Evolutionary conservation across 1,140 invertebrate species (phyloP).

Genomic region (Euschistus heros): DNA sequence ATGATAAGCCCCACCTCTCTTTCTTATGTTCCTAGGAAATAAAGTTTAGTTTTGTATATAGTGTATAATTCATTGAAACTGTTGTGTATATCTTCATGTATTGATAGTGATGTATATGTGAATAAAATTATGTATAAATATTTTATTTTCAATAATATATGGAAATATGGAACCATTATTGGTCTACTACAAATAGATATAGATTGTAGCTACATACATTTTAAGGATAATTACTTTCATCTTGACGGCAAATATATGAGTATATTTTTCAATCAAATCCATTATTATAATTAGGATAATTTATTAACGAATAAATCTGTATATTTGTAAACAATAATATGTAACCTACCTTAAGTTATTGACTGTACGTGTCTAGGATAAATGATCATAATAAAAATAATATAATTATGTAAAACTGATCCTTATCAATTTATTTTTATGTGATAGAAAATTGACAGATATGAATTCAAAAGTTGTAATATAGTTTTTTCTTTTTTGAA

Average conservation of each 20-base stretch:
- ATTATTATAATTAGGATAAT: slow-evolving; percentile 2
- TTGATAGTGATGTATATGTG: background rate
- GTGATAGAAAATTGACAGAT: too few relatives aligned
- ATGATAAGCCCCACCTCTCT: background rate
- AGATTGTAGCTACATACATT: too few relatives aligned
- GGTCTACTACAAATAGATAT: too few relatives aligned
- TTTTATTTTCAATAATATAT: slow-evolving; percentile 14
- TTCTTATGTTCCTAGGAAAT: slow-evolving; percentile 16
- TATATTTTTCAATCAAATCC: slow-evolving; percentile 9
- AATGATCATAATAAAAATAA: too few relatives aligned
- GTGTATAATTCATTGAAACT: slow-evolving; percentile 3
- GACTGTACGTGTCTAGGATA: too few relatives aligned
- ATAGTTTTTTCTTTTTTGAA: too few relatives aligned
- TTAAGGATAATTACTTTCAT: too few relatives aligned
- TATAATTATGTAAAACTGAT: too few relatives aligned
- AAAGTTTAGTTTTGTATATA: slow-evolving; percentile 3
- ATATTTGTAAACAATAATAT: too few relatives aligned
- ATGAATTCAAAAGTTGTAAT: too few relatives aligned
- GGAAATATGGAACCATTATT: background rate
- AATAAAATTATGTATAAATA: slow-evolving; percentile 5
- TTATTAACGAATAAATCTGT: background rate
- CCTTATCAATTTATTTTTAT: too few relatives aligned
- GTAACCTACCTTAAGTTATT: too few relatives aligned
- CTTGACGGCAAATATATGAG: background rate
- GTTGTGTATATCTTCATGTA: background rate